Conservation (phyloP, 2,888 invertebrate genomes). For the Polyommatus icarus region DNA sequence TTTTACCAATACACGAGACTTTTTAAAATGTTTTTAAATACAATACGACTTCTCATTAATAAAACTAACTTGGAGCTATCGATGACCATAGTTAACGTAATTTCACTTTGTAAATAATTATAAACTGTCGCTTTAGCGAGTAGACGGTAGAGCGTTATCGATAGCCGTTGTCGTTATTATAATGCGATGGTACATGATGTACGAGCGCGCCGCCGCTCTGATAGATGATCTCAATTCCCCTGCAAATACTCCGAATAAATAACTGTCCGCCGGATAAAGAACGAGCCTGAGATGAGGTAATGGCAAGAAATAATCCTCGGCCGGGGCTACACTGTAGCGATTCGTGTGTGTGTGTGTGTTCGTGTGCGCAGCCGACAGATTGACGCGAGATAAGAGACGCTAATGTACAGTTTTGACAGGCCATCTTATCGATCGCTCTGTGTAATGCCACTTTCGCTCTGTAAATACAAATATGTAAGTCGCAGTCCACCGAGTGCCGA, state of each 20-base stretch:
- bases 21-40: background rate
- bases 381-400: conserved; percentile 11
- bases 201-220: conserved; percentile 15
- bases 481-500: background rate
- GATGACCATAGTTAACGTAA: background rate
- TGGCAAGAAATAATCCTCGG: conserved; percentile 6
- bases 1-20: too few relatives aligned
- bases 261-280: conserved; percentile 18
- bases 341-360: background rate
- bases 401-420: conserved; percentile 17
- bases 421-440: background rate
- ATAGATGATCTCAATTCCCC: conserved; percentile 19
- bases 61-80: background rate
- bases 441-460: conserved; percentile 1
- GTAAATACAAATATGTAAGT: background rate
- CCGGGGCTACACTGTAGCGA: background rate
- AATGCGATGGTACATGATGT: background rate
- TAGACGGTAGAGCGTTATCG: background rate
- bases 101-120: background rate
- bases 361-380: background rate
- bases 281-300: conserved; percentile 11
- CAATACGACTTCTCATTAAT: background rate
- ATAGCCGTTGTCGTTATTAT: background rate
- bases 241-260: conserved; percentile 17
- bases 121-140: background rate